Evolutionary conservation across 2,797 vertebrate genomes (phyloP), one percentile per base, ranked within the genome.

Genomic region (Trematomus bernacchii): DNA sequence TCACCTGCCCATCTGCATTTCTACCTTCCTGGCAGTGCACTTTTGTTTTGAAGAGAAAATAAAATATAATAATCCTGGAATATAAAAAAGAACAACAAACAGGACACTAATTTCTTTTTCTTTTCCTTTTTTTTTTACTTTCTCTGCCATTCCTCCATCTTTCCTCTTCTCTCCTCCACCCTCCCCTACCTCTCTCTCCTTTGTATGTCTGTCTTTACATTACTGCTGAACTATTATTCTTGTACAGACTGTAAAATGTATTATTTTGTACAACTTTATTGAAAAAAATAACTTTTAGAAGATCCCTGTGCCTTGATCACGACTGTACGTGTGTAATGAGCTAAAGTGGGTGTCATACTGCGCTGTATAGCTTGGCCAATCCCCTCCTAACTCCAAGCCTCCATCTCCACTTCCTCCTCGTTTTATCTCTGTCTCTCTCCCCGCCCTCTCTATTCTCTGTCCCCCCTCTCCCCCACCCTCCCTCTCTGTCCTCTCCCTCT

Each of bases 221-320:
- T 95, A 95, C 96, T 96, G 96, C 95, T 96, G 95, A 95, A 95
- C 96, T 96, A 96, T 96, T 96, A 96, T 96, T 97, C 96, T 96
- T 97, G 96, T 97, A 97, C 96, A 97, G 96, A 97, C 96, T 97
- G 96, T 97, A 97, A 97, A 96, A 97, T 97, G 96, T 96, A 97
- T 97, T 96, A 97, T 97, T 97, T 97, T 97, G 96, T 97, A 97
- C 96, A 97, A 96, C 96, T 97, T 96, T 97, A 96, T 96, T 96
- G 96, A 79, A 91, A 94, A 96, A 91, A 92, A 91, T 88, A 91
- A 95, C 96, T 97, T 96, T 95, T 96, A 97, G 95, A 96, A 96
- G 95, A 97, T 97, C 96, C 96, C 96, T 97, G 96, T 97, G 97
- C 97, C 96, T 97, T 97, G 96, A 97, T 96, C 96, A 96, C 96